Percentiles rank a stretch among this genome's conserved stretches.
Conservation (phyloP, 2,113 vertebrate species). For the Capreolus pygargus region DNA sequence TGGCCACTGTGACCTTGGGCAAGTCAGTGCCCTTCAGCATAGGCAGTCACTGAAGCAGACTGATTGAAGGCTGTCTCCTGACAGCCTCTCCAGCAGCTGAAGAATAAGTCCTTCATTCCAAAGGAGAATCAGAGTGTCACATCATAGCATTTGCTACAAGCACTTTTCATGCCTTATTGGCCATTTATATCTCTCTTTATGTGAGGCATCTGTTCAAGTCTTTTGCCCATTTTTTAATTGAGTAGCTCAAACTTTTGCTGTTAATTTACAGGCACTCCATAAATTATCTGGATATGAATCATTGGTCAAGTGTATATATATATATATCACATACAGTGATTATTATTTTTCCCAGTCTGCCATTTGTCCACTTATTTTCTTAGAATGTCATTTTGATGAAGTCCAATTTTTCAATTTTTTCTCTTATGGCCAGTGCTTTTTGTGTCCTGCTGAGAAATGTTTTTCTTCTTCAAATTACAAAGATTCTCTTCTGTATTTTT, state of each 20-base stretch:
- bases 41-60: background rate
- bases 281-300: background rate
- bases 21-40: background rate
- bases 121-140: background rate
- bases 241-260: background rate
- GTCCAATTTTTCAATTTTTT: background rate
- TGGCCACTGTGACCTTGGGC: background rate
- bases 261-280: background rate
- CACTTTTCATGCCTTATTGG: background rate
- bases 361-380: background rate
- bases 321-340: background rate
- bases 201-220: background rate
- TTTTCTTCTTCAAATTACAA: background rate
- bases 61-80: background rate
- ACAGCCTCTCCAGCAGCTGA: background rate
- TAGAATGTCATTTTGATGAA: background rate
- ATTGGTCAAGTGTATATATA: background rate
- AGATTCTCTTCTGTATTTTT: background rate
- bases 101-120: background rate
- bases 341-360: background rate
- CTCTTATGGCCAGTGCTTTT: background rate
- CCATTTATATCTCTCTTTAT: background rate
- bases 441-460: background rate
- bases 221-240: background rate
- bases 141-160: background rate